Conservation (phyloP, 2,888 invertebrate genomes). For the Xanthia icteritia region DNA sequence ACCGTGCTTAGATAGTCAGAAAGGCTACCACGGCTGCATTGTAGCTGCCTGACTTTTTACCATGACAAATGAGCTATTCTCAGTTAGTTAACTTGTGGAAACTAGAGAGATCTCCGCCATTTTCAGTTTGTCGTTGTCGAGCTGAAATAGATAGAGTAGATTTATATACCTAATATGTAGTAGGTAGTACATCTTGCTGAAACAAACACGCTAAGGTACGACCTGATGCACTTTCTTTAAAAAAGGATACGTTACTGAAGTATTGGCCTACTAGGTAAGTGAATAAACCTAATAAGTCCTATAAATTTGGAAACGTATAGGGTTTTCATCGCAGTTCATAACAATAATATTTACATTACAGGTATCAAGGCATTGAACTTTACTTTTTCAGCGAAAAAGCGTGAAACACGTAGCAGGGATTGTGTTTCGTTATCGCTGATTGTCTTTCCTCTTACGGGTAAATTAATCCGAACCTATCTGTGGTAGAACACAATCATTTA, state of each 20-base stretch:
- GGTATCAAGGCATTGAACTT: background rate
- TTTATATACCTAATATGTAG: background rate
- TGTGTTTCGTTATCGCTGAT: background rate
- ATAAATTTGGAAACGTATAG: constrained; percentile 1
- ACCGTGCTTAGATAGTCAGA: background rate
- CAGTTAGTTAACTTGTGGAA: background rate
- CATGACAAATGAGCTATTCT: background rate
- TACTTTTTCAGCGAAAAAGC: background rate
- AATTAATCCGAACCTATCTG: background rate
- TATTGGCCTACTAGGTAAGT: background rate
- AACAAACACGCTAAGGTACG: background rate
- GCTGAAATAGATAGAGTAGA: background rate
- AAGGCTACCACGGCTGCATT: background rate
- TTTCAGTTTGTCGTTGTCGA: background rate
- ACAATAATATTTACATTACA: constrained; percentile 16
- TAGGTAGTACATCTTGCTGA: background rate
- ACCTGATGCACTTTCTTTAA: background rate
- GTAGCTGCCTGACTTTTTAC: background rate
- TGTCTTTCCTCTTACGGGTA: background rate
- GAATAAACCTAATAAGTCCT: background rate
- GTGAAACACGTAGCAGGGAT: background rate
- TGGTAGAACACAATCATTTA: background rate
- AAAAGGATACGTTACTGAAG: background rate
- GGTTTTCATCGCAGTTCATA: constrained; percentile 12
- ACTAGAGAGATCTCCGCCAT: background rate